Percentiles rank a stretch among this genome's conserved stretches.
These are phyloP conservation scores for Ophioninae sp. DNA, from an alignment of 2,888 invertebrate genomes.

Conservation along the genomic window DNA sequence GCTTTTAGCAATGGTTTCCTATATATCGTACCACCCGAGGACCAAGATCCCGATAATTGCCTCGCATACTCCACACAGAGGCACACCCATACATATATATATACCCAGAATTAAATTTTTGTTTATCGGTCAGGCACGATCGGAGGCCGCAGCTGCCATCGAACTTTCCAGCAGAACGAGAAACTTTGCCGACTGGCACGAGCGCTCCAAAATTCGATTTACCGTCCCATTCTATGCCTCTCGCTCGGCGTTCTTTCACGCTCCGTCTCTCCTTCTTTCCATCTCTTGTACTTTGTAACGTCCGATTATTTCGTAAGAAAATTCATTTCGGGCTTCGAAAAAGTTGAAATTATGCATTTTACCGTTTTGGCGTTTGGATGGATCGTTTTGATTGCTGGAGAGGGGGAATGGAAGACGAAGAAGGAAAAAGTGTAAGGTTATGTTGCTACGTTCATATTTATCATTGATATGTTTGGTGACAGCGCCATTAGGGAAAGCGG, in stretches of 20 bases:
- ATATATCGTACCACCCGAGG: constrained; percentile 33
- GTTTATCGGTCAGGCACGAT: constrained; percentile 54
- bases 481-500: too few relatives aligned
- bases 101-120: constrained; percentile 43
- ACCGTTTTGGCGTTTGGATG: too few relatives aligned
- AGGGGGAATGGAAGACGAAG: too few relatives aligned
- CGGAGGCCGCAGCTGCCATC: constrained; percentile 52
- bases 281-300: neutral
- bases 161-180: constrained; percentile 52
- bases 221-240: neutral
- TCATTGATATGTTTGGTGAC: too few relatives aligned
- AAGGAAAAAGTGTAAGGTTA: too few relatives aligned
- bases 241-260: neutral
- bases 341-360: too few relatives aligned
- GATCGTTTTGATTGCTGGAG: too few relatives aligned
- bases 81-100: constrained; percentile 18
- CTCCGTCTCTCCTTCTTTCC: constrained; percentile 1
- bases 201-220: constrained; percentile 32
- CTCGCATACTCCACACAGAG: constrained; percentile 5
- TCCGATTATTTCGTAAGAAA: neutral
- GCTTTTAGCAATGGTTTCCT: constrained; percentile 19
- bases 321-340: neutral
- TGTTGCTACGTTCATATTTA: too few relatives aligned
- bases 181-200: constrained; percentile 39
- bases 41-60: constrained; percentile 34